Evolutionary conservation across 2,888 invertebrate genomes (phyloP).

Genomic region (Cheilosia pagana): DNA sequence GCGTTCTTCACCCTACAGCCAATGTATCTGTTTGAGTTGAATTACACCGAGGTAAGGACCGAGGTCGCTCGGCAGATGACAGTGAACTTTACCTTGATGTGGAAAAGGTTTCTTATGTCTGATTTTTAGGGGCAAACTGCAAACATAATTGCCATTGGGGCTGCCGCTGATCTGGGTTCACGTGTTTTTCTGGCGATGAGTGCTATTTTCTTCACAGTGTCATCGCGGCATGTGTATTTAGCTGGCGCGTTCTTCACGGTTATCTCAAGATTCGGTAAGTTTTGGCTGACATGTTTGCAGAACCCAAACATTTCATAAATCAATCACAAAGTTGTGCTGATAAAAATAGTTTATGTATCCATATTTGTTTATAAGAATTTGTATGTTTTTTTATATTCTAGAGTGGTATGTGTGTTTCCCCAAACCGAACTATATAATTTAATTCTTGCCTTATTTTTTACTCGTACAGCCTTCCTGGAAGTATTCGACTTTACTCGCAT

Average conservation of each 20-base stretch:
- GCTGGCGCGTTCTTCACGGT: constrained; percentile 87
- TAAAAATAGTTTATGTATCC: neutral
- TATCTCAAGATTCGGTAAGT: constrained; percentile 88
- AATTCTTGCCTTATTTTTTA: constrained; percentile 7
- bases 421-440: neutral
- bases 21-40: constrained; percentile 83
- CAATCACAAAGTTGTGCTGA: constrained; percentile 10
- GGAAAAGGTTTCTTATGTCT: neutral
- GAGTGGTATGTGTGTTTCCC: no score
- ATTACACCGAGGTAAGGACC: constrained; percentile 79
- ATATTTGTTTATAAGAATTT: no score
- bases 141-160: constrained; percentile 88
- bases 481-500: constrained; percentile 85
- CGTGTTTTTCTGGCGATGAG: constrained; percentile 86
- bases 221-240: constrained; percentile 87
- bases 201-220: constrained; percentile 86
- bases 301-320: constrained; percentile 21
- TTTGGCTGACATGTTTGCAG: constrained; percentile 25
- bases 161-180: constrained; percentile 88
- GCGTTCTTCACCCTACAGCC: constrained; percentile 89
- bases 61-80: neutral
- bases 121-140: constrained; percentile 86
- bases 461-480: constrained; percentile 84
- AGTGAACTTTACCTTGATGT: neutral
- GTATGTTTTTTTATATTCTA: no score